Conservation (phyloP, 35 echinoderm and acorn worm genomes). For the Ptychodera flava region DNA sequence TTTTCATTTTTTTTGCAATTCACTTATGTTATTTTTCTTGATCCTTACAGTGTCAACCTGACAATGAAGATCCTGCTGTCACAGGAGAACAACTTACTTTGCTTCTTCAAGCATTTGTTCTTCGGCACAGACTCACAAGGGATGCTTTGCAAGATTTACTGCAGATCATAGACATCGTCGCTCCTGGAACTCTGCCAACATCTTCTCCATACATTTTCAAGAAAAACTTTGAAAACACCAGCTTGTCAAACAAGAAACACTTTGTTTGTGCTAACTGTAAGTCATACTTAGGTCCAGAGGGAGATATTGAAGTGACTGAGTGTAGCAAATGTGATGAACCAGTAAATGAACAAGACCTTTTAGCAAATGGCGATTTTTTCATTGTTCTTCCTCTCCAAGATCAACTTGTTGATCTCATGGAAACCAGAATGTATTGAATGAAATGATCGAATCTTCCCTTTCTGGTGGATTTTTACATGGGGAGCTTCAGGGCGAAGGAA, state of each 20-base stretch:
- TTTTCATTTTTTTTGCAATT: no score
- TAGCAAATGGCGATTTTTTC: not conserved
- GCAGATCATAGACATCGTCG: not conserved
- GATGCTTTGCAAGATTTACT: not conserved
- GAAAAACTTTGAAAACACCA: not conserved
- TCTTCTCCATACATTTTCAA: not conserved
- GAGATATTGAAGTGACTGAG: not conserved
- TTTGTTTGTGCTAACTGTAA: not conserved
- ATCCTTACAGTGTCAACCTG: no score
- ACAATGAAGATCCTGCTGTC: not conserved
- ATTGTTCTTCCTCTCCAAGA: not conserved
- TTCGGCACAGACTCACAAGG: not conserved
- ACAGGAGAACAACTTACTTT: not conserved
- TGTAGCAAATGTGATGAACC: not conserved
- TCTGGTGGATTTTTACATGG: not conserved
- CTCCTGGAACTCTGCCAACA: not conserved
- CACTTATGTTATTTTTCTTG: no score
- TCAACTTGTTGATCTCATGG: not conserved
- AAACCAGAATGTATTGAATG: not conserved
- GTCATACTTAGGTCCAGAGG: not conserved
- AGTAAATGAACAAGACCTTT: not conserved
- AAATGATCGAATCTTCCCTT: not conserved
- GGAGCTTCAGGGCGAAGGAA: not conserved
- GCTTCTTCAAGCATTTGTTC: not conserved
- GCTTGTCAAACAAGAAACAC: not conserved